Percentiles rank a stretch among this genome's conserved stretches.
Conservation (phyloP, 1,140 invertebrate genomes). For the Drosophila pachea region DNA sequence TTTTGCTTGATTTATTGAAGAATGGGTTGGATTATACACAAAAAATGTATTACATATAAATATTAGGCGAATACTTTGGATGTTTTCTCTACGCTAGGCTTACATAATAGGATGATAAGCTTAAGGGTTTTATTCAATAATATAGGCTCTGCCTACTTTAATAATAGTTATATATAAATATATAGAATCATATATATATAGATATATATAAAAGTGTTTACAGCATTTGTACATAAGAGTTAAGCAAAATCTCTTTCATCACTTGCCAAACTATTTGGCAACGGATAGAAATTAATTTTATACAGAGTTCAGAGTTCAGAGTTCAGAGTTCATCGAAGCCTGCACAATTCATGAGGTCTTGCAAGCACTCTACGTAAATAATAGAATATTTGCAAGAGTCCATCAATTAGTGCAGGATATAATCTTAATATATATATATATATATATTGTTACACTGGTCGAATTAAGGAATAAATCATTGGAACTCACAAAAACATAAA, state of each 20-base stretch:
- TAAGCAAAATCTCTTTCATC: constrained; percentile 58
- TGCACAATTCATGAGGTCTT: constrained; percentile 45
- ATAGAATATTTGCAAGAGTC: constrained; percentile 38
- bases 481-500: constrained; percentile 30
- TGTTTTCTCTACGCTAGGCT: constrained; percentile 60
- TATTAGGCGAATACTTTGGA: constrained; percentile 76
- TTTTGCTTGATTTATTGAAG: constrained; percentile 61
- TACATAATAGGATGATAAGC: constrained; percentile 45
- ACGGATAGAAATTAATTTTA: constrained; percentile 50
- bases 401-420: constrained; percentile 52
- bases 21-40: constrained; percentile 61
- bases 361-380: constrained; percentile 14
- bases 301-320: constrained; percentile 8
- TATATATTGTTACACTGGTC: constrained; percentile 57
- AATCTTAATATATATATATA: constrained; percentile 14
- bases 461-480: constrained; percentile 38
- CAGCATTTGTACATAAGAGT: constrained; percentile 71
- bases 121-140: constrained; percentile 42
- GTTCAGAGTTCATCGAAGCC: constrained; percentile 36
- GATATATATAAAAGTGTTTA: constrained; percentile 18
- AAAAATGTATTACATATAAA: constrained; percentile 64
- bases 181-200: constrained; percentile 38
- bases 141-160: constrained; percentile 69
- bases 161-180: constrained; percentile 37
- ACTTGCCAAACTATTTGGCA: constrained; percentile 63